These are phyloP conservation scores for Apis mellifera DNA, from an alignment of 1,140 invertebrate genomes.

Conservation along the genomic window DNA sequence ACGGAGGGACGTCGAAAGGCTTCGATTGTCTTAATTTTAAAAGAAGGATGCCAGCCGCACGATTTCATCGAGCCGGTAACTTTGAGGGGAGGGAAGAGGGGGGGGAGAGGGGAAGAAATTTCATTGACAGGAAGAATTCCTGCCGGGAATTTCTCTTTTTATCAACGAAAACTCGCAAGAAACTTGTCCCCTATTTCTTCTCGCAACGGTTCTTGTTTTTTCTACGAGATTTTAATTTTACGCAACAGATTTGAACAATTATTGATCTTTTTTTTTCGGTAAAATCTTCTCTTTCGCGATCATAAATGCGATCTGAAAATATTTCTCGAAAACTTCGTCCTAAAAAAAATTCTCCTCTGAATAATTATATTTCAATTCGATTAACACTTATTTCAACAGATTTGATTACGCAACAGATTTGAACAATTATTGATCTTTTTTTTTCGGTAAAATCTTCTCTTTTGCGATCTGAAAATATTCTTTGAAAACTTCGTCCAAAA, in stretches of 20 bases:
- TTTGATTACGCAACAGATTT: too few species aligned
- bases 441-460: too few species aligned
- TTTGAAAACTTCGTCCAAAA: too few species aligned
- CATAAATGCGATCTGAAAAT: too few species aligned
- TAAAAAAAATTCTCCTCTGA: neutral
- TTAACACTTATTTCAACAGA: too few species aligned
- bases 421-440: too few species aligned
- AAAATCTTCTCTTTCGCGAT: too few species aligned
- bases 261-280: too few species aligned
- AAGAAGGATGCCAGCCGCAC: conserved; percentile 22
- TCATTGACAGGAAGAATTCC: conserved; percentile 1
- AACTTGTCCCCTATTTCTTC: neutral
- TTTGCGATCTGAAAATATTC: neutral
- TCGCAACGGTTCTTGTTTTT: neutral
- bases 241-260: too few species aligned
- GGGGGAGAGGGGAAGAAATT: neutral
- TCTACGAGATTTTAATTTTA: neutral
- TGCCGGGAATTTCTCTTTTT: neutral
- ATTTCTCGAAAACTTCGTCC: neutral
- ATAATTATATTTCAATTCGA: too few species aligned
- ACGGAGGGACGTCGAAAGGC: conserved; percentile 39
- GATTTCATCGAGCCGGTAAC: neutral
- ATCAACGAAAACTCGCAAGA: neutral
- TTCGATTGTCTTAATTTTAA: conserved; percentile 51
- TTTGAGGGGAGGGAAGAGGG: neutral